Conservation (phyloP, 1,140 invertebrate species). For the Lordiphosa stackelbergi region DNA sequence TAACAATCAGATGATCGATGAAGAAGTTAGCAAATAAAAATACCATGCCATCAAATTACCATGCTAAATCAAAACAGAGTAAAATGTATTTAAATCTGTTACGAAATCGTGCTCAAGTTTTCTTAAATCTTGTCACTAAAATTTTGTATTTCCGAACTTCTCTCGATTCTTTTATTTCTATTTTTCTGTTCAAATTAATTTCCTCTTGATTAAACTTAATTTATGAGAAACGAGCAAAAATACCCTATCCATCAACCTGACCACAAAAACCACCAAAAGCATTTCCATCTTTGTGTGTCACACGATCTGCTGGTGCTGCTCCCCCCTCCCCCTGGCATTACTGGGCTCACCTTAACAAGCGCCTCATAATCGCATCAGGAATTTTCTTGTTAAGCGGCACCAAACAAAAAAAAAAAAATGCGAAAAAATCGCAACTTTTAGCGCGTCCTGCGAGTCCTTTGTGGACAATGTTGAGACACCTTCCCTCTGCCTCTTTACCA, state of each 20-base stretch:
- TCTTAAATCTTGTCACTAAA: no score
- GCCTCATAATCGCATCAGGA: conserved; percentile 71
- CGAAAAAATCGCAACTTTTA: conserved; percentile 56
- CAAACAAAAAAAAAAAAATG: conserved; percentile 14
- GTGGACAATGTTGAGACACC: conserved; percentile 48
- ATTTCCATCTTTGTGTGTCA: conserved; percentile 34
- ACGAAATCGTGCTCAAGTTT: no score
- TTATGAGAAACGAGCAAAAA: neutral
- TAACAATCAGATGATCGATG: no score
- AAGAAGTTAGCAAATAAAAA: no score
- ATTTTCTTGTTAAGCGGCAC: conserved; percentile 60
- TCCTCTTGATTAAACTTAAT: no score
- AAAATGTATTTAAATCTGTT: no score
- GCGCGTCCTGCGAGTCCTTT: conserved; percentile 54
- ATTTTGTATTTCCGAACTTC: no score
- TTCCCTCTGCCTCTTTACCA: conserved; percentile 6
- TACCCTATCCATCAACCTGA: conserved; percentile 19
- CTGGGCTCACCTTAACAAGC: conserved; percentile 62
- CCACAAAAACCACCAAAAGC: conserved; percentile 49
- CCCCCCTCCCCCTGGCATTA: no score
- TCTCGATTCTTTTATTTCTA: no score
- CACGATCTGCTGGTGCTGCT: conserved; percentile 24
- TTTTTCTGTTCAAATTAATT: no score
- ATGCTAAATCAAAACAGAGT: neutral
- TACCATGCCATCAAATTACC: no score